Base-by-base conservation (phyloP, 2,888 invertebrate genomes). In the Lepidochitona cinerea region DNA sequence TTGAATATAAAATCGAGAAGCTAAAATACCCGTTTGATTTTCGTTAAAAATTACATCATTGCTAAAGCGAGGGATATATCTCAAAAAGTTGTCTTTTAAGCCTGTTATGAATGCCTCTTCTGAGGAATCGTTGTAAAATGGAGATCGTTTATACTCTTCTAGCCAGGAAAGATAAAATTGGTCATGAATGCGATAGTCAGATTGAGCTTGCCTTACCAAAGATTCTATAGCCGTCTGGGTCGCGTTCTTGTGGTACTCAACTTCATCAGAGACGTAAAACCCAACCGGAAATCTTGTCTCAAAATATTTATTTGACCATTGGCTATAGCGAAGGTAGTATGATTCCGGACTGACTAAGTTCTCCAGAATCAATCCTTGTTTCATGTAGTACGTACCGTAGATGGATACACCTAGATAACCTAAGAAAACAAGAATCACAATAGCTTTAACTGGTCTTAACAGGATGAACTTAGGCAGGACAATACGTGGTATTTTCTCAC, bases 1-100 rank as follows among this genome's bases (percentile, higher is more conserved):
- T 90, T 97, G 96, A 68, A 97, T 94, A 66, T 97, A 92, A 87
- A 96, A 96, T 75, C 97, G 92, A 65, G 96, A 96, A 0, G 96
- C 96, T 3, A 95, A 86, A 35, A 97, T 93, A 93, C 68, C 93
- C 93, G 49, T 71, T 6, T 74, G 71, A 14, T 75, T 71, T 1
- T 49, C 37, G 54, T 75, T 80, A 26, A 85, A 69, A 18, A 79
- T 75, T n/a, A 84, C 70, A 65, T 84, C 84, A 72, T 79, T 83
- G 52, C 73, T 18, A 64, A 79, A 82, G 32, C 68, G 41, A 4
- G 70, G 59, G 18, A 54, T 36, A 29, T 26, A 9, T 37, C 59
- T 5, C 12, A 77, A 49, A 74, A 81, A 74, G 29, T 23, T 29
- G 49, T 26, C 26, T 7, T 26, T 49, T 5, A 78, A 53, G 14